A percentile compares a stretch with the other conserved stretches of the same genome.
Conservation (phyloP, 2,797 vertebrate species). For the Tamandua tetradactyla region DNA sequence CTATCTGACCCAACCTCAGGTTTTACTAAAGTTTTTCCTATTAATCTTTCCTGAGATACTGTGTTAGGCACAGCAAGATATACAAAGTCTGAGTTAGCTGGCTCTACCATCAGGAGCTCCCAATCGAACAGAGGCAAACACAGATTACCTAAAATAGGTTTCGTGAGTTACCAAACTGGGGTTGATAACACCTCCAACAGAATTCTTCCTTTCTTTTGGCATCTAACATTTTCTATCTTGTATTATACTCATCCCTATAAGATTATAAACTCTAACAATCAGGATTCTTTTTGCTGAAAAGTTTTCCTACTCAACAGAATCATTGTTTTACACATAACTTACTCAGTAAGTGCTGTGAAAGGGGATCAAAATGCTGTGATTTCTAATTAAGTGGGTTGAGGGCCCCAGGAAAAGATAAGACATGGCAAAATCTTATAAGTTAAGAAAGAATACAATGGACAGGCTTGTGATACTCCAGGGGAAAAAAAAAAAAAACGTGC, state of each 20-base stretch:
- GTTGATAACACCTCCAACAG: not conserved
- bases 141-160: not conserved
- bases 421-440: not conserved
- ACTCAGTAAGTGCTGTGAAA: not conserved
- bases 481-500: not conserved
- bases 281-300: slow-evolving; percentile 2
- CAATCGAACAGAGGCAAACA: not conserved
- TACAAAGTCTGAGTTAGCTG: not conserved
- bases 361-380: not conserved
- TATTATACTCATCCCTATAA: not conserved
- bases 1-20: not conserved
- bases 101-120: not conserved
- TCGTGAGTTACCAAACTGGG: not conserved
- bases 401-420: not conserved
- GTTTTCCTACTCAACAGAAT: slow-evolving; percentile 30
- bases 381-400: not conserved
- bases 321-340: not conserved
- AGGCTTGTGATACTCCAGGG: not conserved
- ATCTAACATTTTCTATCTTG: not conserved
- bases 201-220: not conserved
- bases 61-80: not conserved
- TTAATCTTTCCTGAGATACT: slow-evolving; percentile 5
- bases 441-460: not conserved
- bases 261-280: slow-evolving; percentile 3
- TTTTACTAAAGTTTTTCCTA: slow-evolving; percentile 49